These are phyloP conservation scores for Oplegnathus fasciatus DNA, from an alignment of 2,113 vertebrate species.

Conservation along the genomic window DNA sequence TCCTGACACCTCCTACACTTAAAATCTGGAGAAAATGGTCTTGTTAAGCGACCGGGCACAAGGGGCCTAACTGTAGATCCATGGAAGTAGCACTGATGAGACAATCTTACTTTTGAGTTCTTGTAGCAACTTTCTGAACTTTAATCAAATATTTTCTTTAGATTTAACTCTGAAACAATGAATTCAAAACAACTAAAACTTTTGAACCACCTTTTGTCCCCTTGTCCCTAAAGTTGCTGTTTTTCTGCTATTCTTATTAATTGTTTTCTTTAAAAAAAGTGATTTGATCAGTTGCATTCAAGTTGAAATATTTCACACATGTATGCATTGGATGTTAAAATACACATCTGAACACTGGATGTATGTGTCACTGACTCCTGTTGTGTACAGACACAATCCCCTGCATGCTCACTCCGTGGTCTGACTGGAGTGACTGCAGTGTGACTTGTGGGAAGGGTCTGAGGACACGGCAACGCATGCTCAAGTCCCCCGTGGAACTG, in stretches of 20 bases:
- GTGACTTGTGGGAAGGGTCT: slow-evolving; percentile 96
- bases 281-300: not conserved
- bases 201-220: not conserved
- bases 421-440: slow-evolving; percentile 98
- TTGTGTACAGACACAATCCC: slow-evolving; percentile 92
- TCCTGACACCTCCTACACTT: not conserved
- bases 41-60: not conserved
- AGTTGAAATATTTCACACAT: not conserved
- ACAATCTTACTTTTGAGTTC: not conserved
- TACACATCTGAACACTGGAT: not conserved
- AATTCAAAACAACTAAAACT: not conserved
- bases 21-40: slow-evolving; percentile 11
- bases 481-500: slow-evolving; percentile 96
- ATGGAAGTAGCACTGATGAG: not conserved
- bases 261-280: not conserved
- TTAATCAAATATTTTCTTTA: not conserved
- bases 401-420: slow-evolving; percentile 95
- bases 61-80: not conserved
- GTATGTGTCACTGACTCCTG: slow-evolving; percentile 6
- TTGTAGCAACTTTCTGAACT: not conserved
- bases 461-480: slow-evolving; percentile 91
- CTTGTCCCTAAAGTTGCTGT: not conserved
- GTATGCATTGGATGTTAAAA: not conserved
- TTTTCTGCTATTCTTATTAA: not conserved
- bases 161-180: not conserved